Evolutionary conservation across 2,888 invertebrate species (phyloP), one percentile per base, ranked within the genome.

Genomic region (Philopedon plagiatum): DNA sequence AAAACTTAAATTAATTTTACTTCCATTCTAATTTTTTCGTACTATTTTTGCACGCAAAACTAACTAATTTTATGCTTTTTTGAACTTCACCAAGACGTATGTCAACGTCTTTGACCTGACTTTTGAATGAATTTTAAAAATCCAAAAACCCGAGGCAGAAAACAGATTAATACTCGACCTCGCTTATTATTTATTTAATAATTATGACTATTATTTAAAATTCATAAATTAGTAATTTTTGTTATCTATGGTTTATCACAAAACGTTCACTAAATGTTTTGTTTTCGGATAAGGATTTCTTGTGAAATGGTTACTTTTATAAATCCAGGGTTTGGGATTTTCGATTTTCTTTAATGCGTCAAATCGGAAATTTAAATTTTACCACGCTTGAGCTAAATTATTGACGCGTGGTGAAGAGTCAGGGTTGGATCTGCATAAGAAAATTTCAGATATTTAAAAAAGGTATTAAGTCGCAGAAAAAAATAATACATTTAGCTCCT

Each of bases 301-400:
- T 49, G 21, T 15, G 21, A 23, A 49, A 49, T 39, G 13, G 15
- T 39, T 13, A 13, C 23, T 11, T 23, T 49, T 21, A 49, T 3
- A 23, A 23, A 23, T 49, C 23, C 23, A n/a, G 9, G 49, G n/a
- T 23, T 49, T 23, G n/a, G 11, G 1, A 26, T 23, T 57, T 57
- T 57, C 37, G 57, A 57, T 57, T 57, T 57, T 37, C 19, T 39
- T 34, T 19, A 21, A 39, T 57, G 57, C 57, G 57, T 18, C 57
- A 37, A 39, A 57, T 57, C 57, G n/a, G n/a, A 18, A 11, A 13
- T 21, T 49, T 26, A 5, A 57, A 21, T 8, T 23, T 34, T 57
- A 39, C 13, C 39, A 39, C 57, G 57, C 57, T 39, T 57, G 57
- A 37, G 39, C 57, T 37, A 13, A 37, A 19, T 7, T 57, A 57